Conservation (phyloP, 2,113 vertebrate genomes). For the Pelmatolapia mariae region DNA sequence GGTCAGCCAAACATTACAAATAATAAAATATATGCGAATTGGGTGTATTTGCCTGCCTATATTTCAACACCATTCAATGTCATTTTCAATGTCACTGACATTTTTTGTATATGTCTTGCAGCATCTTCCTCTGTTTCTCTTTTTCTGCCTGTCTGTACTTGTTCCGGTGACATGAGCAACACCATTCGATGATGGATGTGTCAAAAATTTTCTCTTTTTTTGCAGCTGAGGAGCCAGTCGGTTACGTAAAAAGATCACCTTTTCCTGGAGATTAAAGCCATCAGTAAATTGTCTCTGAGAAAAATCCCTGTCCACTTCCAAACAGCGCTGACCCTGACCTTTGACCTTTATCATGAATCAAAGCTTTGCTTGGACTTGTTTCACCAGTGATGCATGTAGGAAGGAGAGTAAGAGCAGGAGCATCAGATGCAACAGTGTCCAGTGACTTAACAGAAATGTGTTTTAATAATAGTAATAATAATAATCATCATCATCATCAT, state of each 20-base stretch:
- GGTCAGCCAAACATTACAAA: neutral
- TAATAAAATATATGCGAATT: neutral
- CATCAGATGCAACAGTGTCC: neutral
- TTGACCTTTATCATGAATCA: neutral
- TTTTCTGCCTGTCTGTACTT: slow-evolving; percentile 21
- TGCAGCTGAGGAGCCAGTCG: neutral
- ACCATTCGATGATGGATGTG: slow-evolving; percentile 6
- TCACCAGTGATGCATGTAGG: neutral
- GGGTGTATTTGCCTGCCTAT: neutral
- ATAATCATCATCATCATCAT: neutral
- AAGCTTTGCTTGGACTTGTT: neutral
- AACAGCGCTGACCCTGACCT: neutral
- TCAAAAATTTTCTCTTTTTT: neutral
- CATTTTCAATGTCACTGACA: neutral
- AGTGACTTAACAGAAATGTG: neutral
- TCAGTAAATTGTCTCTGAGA: neutral
- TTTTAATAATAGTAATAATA: neutral
- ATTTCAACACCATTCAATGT: neutral
- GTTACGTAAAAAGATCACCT: neutral
- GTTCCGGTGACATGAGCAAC: slow-evolving; percentile 25
- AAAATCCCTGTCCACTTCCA: neutral
- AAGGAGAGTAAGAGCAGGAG: neutral
- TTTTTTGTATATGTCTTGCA: neutral
- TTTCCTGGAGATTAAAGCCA: neutral
- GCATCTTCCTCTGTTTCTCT: slow-evolving; percentile 5